A percentile compares a stretch with the other conserved stretches of the same genome.
Conservation (phyloP, 1,140 invertebrate genomes). For the Heterodera carotae region DNA sequence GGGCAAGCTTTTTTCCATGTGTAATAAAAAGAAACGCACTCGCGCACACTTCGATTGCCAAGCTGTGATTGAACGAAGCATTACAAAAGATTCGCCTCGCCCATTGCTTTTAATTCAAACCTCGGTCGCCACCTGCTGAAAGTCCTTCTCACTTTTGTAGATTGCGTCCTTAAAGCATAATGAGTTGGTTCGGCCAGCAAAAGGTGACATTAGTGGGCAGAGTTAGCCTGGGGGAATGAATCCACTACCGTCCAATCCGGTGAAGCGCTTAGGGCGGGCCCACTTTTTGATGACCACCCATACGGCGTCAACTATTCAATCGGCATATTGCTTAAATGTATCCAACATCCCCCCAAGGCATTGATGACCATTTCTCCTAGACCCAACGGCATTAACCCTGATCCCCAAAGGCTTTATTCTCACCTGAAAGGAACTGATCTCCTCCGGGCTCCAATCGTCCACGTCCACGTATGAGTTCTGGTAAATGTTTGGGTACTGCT, state of each 20-base stretch:
- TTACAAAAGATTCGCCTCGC: too few relatives aligned
- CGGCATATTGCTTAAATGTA: too few relatives aligned
- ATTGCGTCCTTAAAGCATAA: slow-evolving; percentile 83
- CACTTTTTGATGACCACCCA: too few relatives aligned
- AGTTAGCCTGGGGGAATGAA: too few relatives aligned
- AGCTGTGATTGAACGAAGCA: too few relatives aligned
- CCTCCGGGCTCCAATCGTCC: slow-evolving; percentile 50
- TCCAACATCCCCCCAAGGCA: too few relatives aligned
- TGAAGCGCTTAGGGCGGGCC: too few relatives aligned
- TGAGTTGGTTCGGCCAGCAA: too few relatives aligned
- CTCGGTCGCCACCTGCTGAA: slow-evolving; percentile 81
- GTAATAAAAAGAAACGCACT: slow-evolving; percentile 97
- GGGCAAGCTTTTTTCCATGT: slow-evolving; percentile 86
- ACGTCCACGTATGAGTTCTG: slow-evolving; percentile 70
- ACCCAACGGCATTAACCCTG: slow-evolving; percentile 69
- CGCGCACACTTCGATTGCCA: slow-evolving; percentile 82
- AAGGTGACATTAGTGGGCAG: too few relatives aligned
- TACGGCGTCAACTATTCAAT: too few relatives aligned
- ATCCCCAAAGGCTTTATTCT: slow-evolving; percentile 13
- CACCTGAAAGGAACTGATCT: slow-evolving; percentile 36
- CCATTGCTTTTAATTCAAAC: slow-evolving; percentile 69
- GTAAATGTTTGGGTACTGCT: slow-evolving; percentile 76
- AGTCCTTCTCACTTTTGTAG: slow-evolving; percentile 88
- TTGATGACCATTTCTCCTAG: too few relatives aligned
- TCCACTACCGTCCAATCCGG: too few relatives aligned